A percentile compares a stretch with the other conserved stretches of the same genome.
Conservation (phyloP, 1,140 invertebrate species). For the Delia radicum region DNA sequence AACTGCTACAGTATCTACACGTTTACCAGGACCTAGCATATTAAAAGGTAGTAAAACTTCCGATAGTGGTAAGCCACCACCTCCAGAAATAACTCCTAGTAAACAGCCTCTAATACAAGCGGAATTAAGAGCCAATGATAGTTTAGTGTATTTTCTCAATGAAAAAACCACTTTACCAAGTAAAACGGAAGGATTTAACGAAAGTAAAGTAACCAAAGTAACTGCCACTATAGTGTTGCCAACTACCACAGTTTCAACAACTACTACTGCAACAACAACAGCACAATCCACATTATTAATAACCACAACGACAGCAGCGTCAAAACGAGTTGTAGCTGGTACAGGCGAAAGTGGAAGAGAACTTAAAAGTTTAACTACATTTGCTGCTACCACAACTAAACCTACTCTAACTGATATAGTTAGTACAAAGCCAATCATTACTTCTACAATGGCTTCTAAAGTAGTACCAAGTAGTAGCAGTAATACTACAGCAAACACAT, state of each 20-base stretch:
- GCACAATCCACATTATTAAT: not conserved
- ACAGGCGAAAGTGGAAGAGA: conserved; percentile 48
- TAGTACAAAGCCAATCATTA: not conserved
- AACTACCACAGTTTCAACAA: conserved; percentile 2
- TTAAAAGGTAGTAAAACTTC: conserved; percentile 46
- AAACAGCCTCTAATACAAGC: conserved; percentile 43
- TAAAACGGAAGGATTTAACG: not conserved
- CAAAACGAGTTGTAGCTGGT: conserved; percentile 42
- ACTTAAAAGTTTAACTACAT: conserved; percentile 41
- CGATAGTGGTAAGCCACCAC: conserved; percentile 2
- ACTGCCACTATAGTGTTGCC: conserved; percentile 29
- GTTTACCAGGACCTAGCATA: conserved; percentile 58
- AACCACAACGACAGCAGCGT: conserved; percentile 26
- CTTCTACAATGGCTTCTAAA: not conserved
- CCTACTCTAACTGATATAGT: not conserved
- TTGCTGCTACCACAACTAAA: conserved; percentile 24
- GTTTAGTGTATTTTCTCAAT: conserved; percentile 29
- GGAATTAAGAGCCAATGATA: conserved; percentile 29
- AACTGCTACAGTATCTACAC: not conserved
- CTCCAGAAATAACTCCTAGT: conserved; percentile 37
- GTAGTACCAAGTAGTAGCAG: not conserved
- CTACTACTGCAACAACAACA: not conserved
- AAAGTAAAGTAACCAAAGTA: conserved; percentile 28
- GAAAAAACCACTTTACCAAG: conserved; percentile 9
- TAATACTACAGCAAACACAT: not conserved